These are phyloP conservation scores for Sesamia inferens DNA, from an alignment of 2,888 invertebrate genomes.

Conservation along the genomic window DNA sequence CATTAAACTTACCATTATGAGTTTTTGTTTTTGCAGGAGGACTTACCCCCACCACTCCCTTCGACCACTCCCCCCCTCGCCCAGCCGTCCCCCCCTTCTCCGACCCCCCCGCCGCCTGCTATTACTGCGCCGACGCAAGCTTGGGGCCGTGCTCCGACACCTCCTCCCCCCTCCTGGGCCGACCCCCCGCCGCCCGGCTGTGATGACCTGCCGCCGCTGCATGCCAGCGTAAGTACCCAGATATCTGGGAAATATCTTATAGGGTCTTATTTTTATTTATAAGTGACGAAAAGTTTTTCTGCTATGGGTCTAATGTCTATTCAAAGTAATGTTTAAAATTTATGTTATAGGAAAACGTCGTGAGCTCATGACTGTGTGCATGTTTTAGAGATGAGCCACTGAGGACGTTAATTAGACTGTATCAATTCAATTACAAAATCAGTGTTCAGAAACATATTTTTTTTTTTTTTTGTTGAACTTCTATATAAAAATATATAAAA, in stretches of 20 bases:
- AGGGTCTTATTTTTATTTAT: too few relatives aligned
- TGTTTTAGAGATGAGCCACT: too few relatives aligned
- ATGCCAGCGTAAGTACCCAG: slow-evolving; percentile 43
- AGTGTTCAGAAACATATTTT: too few relatives aligned
- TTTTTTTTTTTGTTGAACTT: too few relatives aligned
- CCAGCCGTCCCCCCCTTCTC: slow-evolving; percentile 12
- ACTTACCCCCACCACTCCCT: slow-evolving; percentile 35
- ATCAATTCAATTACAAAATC: too few relatives aligned
- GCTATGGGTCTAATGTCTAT: too few relatives aligned
- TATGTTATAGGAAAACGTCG: too few relatives aligned
- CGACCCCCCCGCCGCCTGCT: slow-evolving; percentile 59
- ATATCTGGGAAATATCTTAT: background rate
- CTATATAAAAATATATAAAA: too few relatives aligned
- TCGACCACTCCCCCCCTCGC: slow-evolving; percentile 57
- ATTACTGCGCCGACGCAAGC: slow-evolving; percentile 43
- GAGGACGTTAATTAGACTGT: too few relatives aligned
- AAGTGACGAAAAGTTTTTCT: too few relatives aligned
- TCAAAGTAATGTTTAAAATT: too few relatives aligned
- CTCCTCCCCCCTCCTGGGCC: slow-evolving; percentile 77
- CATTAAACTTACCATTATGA: background rate
- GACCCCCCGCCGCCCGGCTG: slow-evolving; percentile 83
- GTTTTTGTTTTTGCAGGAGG: slow-evolving; percentile 45
- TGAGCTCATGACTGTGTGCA: too few relatives aligned
- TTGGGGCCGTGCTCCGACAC: slow-evolving; percentile 69
- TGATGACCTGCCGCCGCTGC: slow-evolving; percentile 74